Conservation (phyloP, 2,797 vertebrate genomes). For the Siniperca scherzeri region DNA sequence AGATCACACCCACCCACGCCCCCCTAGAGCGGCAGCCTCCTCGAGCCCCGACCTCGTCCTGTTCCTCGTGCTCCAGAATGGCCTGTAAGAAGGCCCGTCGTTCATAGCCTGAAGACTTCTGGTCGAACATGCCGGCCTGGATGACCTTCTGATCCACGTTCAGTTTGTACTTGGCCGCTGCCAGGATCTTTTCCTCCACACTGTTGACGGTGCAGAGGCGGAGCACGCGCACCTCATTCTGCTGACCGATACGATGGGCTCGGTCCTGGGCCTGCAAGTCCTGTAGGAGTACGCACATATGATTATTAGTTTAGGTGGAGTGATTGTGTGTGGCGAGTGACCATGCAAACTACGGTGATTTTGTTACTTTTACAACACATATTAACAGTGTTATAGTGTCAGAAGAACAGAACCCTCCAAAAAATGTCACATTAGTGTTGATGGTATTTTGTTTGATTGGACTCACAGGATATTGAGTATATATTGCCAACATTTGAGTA, state of each 20-base stretch:
- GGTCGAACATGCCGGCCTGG: constrained; percentile 99
- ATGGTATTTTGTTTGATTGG: background rate
- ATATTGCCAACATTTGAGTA: constrained; percentile 53
- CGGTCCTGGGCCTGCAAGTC: constrained; percentile 97
- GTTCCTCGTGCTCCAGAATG: constrained; percentile 98
- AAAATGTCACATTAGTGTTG: background rate
- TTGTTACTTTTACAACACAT: background rate
- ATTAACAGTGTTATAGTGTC: background rate
- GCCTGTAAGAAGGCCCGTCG: constrained; percentile 96
- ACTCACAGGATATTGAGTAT: background rate
- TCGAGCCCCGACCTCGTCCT: constrained; percentile 92
- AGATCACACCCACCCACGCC: constrained; percentile 78
- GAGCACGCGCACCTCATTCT: constrained; percentile 96
- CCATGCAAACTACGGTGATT: background rate
- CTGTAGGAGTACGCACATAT: constrained; percentile 69
- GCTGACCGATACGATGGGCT: constrained; percentile 97
- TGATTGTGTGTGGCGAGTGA: background rate
- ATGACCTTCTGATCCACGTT: constrained; percentile 99
- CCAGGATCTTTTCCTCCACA: constrained; percentile 98
- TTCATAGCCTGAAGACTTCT: constrained; percentile 97
- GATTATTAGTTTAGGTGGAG: background rate
- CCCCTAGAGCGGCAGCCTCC: constrained; percentile 72
- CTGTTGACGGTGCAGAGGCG: constrained; percentile 98
- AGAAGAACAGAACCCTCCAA: background rate
- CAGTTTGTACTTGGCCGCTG: constrained; percentile 97